Evolutionary conservation across 2,888 invertebrate genomes (phyloP).

Genomic region (Drosophila mimica): DNA sequence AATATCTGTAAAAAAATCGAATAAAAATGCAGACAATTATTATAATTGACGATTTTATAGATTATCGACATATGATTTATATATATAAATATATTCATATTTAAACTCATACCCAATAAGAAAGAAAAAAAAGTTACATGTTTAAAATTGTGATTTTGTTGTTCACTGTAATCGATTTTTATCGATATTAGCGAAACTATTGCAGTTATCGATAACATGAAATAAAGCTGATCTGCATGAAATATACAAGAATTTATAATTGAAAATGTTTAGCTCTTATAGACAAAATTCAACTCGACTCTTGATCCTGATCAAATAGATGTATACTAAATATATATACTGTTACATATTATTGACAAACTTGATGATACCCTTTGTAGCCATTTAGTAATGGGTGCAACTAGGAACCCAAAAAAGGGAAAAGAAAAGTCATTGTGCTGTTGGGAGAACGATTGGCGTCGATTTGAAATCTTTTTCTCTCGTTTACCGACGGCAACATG

Average conservation of each 20-base stretch:
- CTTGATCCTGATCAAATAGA: background rate
- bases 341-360: background rate
- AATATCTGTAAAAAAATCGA: background rate
- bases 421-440: slow-evolving; percentile 74
- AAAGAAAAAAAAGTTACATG: background rate
- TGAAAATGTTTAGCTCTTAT: rapidly evolving
- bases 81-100: background rate
- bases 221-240: background rate
- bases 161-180: background rate
- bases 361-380: background rate
- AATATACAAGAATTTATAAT: background rate
- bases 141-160: background rate
- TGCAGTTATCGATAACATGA: rapidly evolving
- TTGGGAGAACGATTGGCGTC: slow-evolving; percentile 47
- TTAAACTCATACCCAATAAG: background rate
- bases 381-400: background rate
- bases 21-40: background rate
- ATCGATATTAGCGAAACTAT: background rate
- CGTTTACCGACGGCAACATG: slow-evolving; percentile 65
- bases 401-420: slow-evolving; percentile 17
- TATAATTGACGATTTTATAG: background rate
- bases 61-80: background rate
- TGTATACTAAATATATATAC: background rate
- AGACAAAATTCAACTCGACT: background rate
- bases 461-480: slow-evolving; percentile 47